Evolutionary conservation across 2,113 vertebrate species (phyloP), one percentile per base, ranked within the genome.

Genomic region (Tonatia bakeri): DNA sequence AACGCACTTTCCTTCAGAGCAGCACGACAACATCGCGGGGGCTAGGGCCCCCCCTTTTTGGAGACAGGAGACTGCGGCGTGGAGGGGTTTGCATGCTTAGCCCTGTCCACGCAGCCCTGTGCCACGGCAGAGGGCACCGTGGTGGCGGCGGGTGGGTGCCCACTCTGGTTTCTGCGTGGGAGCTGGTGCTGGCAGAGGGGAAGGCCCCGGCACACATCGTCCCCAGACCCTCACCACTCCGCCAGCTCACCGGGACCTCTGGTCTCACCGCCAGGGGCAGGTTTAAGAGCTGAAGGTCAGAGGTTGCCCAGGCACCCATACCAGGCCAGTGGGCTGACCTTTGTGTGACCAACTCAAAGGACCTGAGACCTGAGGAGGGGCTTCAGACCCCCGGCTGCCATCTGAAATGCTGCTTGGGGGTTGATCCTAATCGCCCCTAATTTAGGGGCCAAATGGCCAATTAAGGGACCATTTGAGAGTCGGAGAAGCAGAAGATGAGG

Each of bases 341-440:
- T 97, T 98, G 70, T 76, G 90, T 98, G 97, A 98, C 98, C 98
- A 98, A 97, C 94, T 96, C 87, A 67, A 96, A 97, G 89, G 92
- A 97, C 94, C 1, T 0, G 6, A 95, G 92, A 92, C 96, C 97
- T 50, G 91, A 96, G 59, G 83, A 97, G 91, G 43, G 43, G 87
- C 95, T 97, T 98, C 97, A 96, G 97, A 96, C 95, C 96, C 96
- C 90, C 31, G 82, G 97, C 69, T 0, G n/a, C 97, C 95, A 73
- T 98, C 93, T 95, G 97, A 96, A 98, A 52, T 65, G 87, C 79
- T 88, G 95, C 47, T 97, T 97, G 94, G 88, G 73, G 96, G 90
- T 97, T 98, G 98, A 98, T 98, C 96, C 96, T 98, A 98, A 98
- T 98, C 97, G 50, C 87, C 88, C 95, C 96, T 98, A 97, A 98